Percentiles rank a stretch among this genome's conserved stretches.
These are phyloP conservation scores for Oreonectes daqikongensis DNA, from an alignment of 2,797 vertebrate species.

Conservation along the genomic window DNA sequence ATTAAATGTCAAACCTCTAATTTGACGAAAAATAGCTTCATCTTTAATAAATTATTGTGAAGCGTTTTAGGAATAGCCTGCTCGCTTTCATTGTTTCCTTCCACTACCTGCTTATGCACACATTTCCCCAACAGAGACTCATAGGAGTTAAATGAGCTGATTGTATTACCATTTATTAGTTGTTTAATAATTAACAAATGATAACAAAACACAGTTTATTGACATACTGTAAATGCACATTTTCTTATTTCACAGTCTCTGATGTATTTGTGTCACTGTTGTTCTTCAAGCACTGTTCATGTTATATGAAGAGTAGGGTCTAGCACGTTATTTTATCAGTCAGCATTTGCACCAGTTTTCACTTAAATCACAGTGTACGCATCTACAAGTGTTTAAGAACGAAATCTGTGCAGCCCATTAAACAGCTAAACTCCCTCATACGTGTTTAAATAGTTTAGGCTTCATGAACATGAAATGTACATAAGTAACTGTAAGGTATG, in stretches of 20 bases:
- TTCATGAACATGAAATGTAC: not conserved
- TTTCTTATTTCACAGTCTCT: not conserved
- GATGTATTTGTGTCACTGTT: not conserved
- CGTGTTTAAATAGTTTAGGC: conserved; percentile 8
- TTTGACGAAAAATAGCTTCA: not conserved
- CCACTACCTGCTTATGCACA: not conserved
- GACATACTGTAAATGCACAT: conserved; percentile 16
- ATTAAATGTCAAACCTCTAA: not conserved
- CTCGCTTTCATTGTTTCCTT: not conserved
- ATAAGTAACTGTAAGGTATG: conserved; percentile 12
- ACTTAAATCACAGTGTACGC: conserved; percentile 28
- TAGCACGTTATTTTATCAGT: not conserved
- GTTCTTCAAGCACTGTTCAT: not conserved
- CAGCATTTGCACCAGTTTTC: conserved; percentile 13
- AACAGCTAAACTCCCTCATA: conserved; percentile 24
- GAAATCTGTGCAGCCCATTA: conserved; percentile 62
- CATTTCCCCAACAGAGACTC: not conserved
- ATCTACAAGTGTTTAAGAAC: conserved; percentile 22
- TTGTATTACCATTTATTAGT: not conserved
- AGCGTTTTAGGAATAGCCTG: not conserved
- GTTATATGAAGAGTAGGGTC: conserved; percentile 21
- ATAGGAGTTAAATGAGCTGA: conserved; percentile 6
- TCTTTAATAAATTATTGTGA: not conserved
- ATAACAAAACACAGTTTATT: not conserved
- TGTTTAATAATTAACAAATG: not conserved